Conservation (phyloP, 2,797 vertebrate species). For the Chanos chanos region DNA sequence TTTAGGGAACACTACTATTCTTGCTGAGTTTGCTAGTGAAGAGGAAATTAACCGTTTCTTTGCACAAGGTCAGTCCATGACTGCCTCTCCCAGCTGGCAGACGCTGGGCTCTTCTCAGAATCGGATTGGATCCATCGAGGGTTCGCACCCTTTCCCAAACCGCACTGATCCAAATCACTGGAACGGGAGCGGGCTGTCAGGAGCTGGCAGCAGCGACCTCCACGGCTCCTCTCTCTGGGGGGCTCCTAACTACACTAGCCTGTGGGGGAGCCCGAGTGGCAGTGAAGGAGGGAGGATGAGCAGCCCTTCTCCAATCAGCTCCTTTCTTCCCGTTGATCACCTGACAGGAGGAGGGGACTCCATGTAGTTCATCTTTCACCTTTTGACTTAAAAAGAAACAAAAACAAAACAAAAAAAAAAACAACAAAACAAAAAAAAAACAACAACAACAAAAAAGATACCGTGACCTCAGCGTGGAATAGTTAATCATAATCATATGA, state of each 20-base stretch:
- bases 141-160: constrained; percentile 88
- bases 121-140: constrained; percentile 84
- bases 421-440: constrained; percentile 35
- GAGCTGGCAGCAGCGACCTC: constrained; percentile 81
- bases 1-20: constrained; percentile 99
- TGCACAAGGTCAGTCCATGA: constrained; percentile 99
- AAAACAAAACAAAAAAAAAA: constrained; percentile 16
- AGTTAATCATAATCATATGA: constrained; percentile 61
- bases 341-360: constrained; percentile 90
- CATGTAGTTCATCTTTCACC: constrained; percentile 77
- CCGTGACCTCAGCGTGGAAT: constrained; percentile 80
- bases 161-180: constrained; percentile 92
- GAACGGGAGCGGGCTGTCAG: constrained; percentile 86
- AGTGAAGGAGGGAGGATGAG: constrained; percentile 81
- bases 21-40: constrained; percentile 98
- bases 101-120: constrained; percentile 87
- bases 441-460: constrained; percentile 25
- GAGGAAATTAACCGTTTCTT: constrained; percentile 99
- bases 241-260: constrained; percentile 91
- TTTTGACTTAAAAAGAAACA: constrained; percentile 55
- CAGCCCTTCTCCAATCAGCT: constrained; percentile 90
- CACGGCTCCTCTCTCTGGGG: constrained; percentile 96
- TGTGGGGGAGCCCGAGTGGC: constrained; percentile 88
- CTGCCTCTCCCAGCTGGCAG: constrained; percentile 91
- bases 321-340: constrained; percentile 98